Conservation (phyloP, 2,888 invertebrate genomes). For the Nephrotoma guestfalica region DNA sequence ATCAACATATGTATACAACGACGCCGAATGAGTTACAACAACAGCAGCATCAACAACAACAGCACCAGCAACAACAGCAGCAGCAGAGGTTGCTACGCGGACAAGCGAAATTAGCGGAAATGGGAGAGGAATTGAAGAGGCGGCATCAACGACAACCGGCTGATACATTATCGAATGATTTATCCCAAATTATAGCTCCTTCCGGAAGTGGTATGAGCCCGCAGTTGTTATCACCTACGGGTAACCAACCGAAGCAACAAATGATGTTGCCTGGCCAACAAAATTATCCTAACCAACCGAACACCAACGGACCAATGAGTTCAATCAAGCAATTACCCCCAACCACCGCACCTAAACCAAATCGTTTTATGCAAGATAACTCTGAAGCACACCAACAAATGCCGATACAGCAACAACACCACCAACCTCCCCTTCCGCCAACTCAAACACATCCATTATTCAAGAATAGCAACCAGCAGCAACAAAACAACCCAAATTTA, state of each 20-base stretch:
- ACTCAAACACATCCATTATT: slow-evolving; percentile 57
- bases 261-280: slow-evolving; percentile 15
- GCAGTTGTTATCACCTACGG: background rate
- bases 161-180: slow-evolving; percentile 18
- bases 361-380: slow-evolving; percentile 15
- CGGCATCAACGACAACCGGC: slow-evolving; percentile 36
- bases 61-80: slow-evolving; percentile 18
- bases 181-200: background rate
- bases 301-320: slow-evolving; percentile 7
- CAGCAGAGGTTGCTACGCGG: slow-evolving; percentile 24
- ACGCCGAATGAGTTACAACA: slow-evolving; percentile 14
- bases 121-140: slow-evolving; percentile 64
- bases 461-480: slow-evolving; percentile 18
- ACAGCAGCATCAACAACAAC: slow-evolving; percentile 21
- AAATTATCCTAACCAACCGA: slow-evolving; percentile 14
- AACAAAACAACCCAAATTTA: slow-evolving; percentile 19
- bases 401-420: background rate
- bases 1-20: slow-evolving; percentile 13
- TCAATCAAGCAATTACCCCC: slow-evolving; percentile 33
- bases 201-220: slow-evolving; percentile 1
- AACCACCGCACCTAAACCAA: slow-evolving; percentile 42
- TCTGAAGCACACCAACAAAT: background rate
- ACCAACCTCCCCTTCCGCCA: slow-evolving; percentile 48
- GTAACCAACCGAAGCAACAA: background rate
- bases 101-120: slow-evolving; percentile 57